Evolutionary conservation across 2,888 invertebrate species (phyloP), one percentile per base, ranked within the genome.

Genomic region (Cylindroiulus punctatus): DNA sequence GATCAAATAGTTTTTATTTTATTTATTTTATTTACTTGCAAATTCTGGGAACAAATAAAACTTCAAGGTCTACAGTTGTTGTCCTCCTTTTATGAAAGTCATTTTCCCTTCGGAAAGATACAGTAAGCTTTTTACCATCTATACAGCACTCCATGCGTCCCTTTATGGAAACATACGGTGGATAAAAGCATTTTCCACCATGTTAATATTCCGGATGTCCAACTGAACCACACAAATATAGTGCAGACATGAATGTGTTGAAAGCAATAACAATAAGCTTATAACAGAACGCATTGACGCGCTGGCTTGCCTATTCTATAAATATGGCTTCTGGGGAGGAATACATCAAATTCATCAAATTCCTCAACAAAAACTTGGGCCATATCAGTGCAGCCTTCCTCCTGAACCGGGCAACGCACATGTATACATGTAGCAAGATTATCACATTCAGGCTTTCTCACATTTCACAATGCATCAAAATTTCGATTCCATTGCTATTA

Each of bases 1-100:
- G 22, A 65, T 65, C 65, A 26, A 65, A 26, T 65, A 65, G 26
- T 65, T 26, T 65, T 65, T 65, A 65, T 26, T 65, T 65, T 65
- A 65, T 65, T 65, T 65, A 26, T 65, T n/a, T 65, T 65, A 26
- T 26, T 65, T 65, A 5, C 65, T 19, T 65, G 26, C 26, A 65
- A 26, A 65, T 65, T 65, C 65, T 65, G 26, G 65, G 22, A 22
- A 65, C 22, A 65, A 22, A 65, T 65, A 65, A 65, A 65, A 65
- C 65, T 65, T 22, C 65, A 65, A 65, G 65, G 65, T 65, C 26
- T 65, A 8, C 65, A 10, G 22, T 65, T 65, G 65, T 65, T 26
- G 65, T 65, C 26, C 26, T 65, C 65, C 26, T 65, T n/a, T 65
- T 65, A 65, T 65, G 65, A 26, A 4, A 26, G 26, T 7, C 26